Percentiles rank a stretch among this genome's conserved stretches.
These are phyloP conservation scores for Catharus minimus DNA, from an alignment of 2,113 vertebrate genomes.

Conservation along the genomic window DNA sequence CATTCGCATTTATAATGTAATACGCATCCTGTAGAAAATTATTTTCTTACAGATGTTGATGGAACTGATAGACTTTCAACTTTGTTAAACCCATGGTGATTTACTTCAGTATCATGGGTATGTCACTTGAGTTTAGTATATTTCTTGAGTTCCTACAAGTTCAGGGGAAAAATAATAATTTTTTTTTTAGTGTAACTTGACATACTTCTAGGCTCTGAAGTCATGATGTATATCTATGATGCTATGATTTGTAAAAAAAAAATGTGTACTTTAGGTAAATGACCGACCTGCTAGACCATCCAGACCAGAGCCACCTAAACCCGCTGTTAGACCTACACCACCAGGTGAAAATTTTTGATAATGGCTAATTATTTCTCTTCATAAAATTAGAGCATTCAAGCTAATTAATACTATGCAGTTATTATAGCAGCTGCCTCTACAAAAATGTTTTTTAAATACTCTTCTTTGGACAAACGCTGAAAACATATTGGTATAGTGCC, in stretches of 20 bases:
- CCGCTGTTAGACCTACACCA: conserved; percentile 12
- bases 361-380: background rate
- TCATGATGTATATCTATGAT: background rate
- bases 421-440: background rate
- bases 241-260: background rate
- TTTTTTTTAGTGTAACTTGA: background rate
- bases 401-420: background rate
- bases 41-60: background rate
- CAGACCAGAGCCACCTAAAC: conserved; percentile 42
- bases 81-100: background rate
- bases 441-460: background rate
- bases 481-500: background rate
- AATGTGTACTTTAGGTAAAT: conserved; percentile 44
- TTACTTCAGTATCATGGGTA: background rate
- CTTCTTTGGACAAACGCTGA: background rate
- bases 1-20: background rate
- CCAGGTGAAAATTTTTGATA: conserved; percentile 37
- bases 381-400: background rate
- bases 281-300: conserved; percentile 57
- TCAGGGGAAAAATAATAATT: background rate
- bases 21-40: background rate
- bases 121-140: background rate
- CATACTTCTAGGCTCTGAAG: background rate
- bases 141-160: background rate
- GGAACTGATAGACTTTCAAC: background rate